Base-by-base conservation (phyloP, 2,888 invertebrate genomes). In the Junonia oenone region DNA sequence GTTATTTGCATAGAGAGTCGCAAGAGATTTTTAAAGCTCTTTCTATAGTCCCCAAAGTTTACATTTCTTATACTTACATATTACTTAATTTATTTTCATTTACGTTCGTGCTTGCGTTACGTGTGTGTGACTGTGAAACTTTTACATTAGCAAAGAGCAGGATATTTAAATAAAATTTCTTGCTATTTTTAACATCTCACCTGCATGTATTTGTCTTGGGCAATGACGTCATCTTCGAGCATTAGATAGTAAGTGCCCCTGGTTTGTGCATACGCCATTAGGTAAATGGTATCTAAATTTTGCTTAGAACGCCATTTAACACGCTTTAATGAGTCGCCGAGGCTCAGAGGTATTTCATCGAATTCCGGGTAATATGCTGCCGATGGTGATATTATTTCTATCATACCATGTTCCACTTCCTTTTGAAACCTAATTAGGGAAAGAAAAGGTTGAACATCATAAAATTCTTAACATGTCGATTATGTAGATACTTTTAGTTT, bases 261-360 rank as follows among this genome's bases (percentile, higher is more conserved):
- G 0, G 95, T 92, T 70, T 96, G 95, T 0, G 96, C 96, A 73
- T 98, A 98, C 55, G 98, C 94, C 98, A 99, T 99, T 11, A 99
- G 90, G 79, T 95, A 99, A 0, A 97, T 95, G 72, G 95, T 97
- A 78, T 99, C 98, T 55, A 98, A 88, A 78, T 98, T 98, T 78
- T 99, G 98, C 72, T 99, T 99, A 2, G 98, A 96, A 51, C 98
- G 91, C 98, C 98, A 99, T 51, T 93, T 92, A 0, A 96, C 95
- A 0, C 98, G 92, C 72, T 97, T 96, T 60, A 92, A 90, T 0
- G 97, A 93, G 83, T 98, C 98, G 0, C 97, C 97, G 3, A 98
- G 88, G 0, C 96, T 97, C 27, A 93, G 91, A 4, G 94, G 92
- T 14, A 98, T 80, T 46, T 92, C 91, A 48, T 95, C 92, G 59